phyloP scores from a whole-genome alignment of 2,888 invertebrate species.

The Drosophila tripunctata region DNA sequence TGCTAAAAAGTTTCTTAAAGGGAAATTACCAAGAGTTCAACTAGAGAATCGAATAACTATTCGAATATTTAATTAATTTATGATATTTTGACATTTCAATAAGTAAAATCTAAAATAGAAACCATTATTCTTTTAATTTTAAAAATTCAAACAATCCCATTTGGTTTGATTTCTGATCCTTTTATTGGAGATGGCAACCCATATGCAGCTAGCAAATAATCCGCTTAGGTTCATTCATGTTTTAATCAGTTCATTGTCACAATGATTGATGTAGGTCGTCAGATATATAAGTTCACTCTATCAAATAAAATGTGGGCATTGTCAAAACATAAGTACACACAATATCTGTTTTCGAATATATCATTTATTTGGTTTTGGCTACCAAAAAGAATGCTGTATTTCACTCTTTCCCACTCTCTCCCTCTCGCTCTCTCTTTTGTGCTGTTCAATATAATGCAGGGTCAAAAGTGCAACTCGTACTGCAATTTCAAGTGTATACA shows the following conservation, averaged over 20 bases:
- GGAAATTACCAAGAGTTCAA: conserved; percentile 22
- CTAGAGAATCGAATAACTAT: neutral
- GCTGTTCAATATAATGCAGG: conserved; percentile 23
- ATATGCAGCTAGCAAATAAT: conserved; percentile 27
- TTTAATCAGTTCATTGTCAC: conserved; percentile 62
- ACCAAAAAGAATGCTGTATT: neutral
- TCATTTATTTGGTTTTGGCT: conserved; percentile 3
- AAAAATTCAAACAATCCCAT: conserved; percentile 2
- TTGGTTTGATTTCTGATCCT: neutral
- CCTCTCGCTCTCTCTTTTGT: neutral
- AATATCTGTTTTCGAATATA: conserved; percentile 4
- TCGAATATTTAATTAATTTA: neutral
- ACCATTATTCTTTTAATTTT: conserved; percentile 3
- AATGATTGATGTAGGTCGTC: conserved; percentile 58
- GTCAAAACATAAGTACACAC: conserved; percentile 46
- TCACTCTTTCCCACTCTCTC: neutral
- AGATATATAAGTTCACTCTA: neutral
- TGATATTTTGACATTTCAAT: neutral
- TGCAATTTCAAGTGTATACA: conserved; percentile 35
- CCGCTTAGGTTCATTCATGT: conserved; percentile 55
- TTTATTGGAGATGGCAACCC: neutral
- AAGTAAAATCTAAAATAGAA: neutral
- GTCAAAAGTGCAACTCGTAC: conserved; percentile 29
- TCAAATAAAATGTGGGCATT: conserved; percentile 41
- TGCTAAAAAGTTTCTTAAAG: conserved; percentile 34